These are phyloP conservation scores for Hippocampus guttulatus DNA, from an alignment of 2,113 vertebrate genomes.

Conservation along the genomic window DNA sequence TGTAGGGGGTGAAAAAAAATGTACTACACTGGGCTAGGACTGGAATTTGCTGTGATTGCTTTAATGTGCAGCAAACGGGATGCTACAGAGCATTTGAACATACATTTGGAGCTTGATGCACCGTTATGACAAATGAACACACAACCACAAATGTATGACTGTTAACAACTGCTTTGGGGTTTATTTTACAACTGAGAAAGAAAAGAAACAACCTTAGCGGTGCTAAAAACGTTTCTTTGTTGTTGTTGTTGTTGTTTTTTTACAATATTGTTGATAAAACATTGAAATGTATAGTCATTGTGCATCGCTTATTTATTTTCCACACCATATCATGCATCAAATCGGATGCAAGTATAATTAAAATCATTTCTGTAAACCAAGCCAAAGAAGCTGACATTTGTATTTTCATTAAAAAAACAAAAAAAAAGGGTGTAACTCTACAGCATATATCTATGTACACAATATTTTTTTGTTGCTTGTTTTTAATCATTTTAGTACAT, in stretches of 20 bases:
- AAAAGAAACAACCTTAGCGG: slow-evolving; percentile 85
- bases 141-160: slow-evolving; percentile 74
- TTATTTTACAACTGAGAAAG: slow-evolving; percentile 98
- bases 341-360: slow-evolving; percentile 92
- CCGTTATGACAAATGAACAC: slow-evolving; percentile 65
- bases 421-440: slow-evolving; percentile 88
- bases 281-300: slow-evolving; percentile 98
- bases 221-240: slow-evolving; percentile 68
- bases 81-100: slow-evolving; percentile 14
- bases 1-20: slow-evolving; percentile 11
- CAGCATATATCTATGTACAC: slow-evolving; percentile 98
- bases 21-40: slow-evolving; percentile 28
- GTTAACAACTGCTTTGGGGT: slow-evolving; percentile 95
- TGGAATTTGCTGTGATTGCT: slow-evolving; percentile 26
- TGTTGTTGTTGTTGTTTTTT: slow-evolving; percentile 60
- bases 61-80: slow-evolving; percentile 40
- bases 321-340: slow-evolving; percentile 94
- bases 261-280: slow-evolving; percentile 96
- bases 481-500: slow-evolving; percentile 79
- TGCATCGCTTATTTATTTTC: slow-evolving; percentile 91
- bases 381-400: slow-evolving; percentile 95
- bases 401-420: slow-evolving; percentile 78
- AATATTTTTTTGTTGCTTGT: slow-evolving; percentile 72
- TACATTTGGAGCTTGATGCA: slow-evolving; percentile 29
- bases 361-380: slow-evolving; percentile 93